Evolutionary conservation across 2,888 invertebrate genomes (phyloP).

Genomic region (Meteorus cinctellus): DNA sequence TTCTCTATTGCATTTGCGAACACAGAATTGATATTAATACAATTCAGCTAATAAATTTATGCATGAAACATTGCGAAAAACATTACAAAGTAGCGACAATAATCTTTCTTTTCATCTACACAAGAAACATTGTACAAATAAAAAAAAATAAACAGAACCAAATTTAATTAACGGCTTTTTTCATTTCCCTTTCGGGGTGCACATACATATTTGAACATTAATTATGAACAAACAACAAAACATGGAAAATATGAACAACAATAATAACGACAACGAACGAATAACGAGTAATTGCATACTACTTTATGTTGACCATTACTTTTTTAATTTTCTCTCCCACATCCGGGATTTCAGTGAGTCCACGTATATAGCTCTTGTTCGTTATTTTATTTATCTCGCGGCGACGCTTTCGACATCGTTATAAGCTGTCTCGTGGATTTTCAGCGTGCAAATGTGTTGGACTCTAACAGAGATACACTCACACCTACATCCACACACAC

Average conservation of each 20-base stretch:
- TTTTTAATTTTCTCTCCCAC: slow-evolving; percentile 18
- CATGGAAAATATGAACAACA: not conserved
- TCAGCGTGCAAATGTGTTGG: not conserved
- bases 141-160: not conserved
- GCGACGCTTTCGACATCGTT: slow-evolving; percentile 41
- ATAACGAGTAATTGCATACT: not conserved
- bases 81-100: not conserved
- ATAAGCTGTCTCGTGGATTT: slow-evolving; percentile 41
- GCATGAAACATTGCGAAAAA: not conserved
- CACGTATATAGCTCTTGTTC: slow-evolving; percentile 33
- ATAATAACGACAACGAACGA: not conserved
- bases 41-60: slow-evolving; percentile 9
- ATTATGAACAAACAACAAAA: not conserved
- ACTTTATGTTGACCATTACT: not conserved
- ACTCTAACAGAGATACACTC: too few species aligned
- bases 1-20: not conserved
- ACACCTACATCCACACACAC: not conserved
- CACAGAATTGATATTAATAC: slow-evolving; percentile 13
- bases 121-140: not conserved
- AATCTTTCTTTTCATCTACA: slow-evolving; percentile 13
- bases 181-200: not conserved
- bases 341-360: slow-evolving; percentile 15
- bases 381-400: slow-evolving; percentile 44
- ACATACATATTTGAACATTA: not conserved
- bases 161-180: slow-evolving; percentile 6